Conservation (phyloP, 2,888 invertebrate genomes). For the Chaetoderma sp. region DNA sequence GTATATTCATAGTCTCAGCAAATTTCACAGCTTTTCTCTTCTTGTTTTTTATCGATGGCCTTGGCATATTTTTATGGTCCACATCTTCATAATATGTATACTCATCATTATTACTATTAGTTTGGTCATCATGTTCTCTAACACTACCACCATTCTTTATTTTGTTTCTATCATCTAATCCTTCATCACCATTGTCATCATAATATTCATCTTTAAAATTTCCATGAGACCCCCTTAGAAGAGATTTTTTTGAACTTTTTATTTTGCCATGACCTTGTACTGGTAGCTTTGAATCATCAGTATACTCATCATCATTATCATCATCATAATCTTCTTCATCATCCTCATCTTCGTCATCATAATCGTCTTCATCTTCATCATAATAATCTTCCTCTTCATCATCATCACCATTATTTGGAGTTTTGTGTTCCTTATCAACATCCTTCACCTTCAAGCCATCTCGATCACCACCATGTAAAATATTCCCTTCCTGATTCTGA, state of each 20-base stretch:
- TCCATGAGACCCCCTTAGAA: too few relatives aligned
- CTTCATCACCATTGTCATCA: constrained; percentile 36
- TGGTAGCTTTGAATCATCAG: too few relatives aligned
- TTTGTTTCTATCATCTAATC: constrained; percentile 29
- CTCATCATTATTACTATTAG: constrained; percentile 34
- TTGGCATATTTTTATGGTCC: constrained; percentile 40
- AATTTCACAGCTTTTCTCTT: constrained; percentile 27
- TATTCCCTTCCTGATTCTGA: constrained; percentile 27
- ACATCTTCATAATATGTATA: constrained; percentile 36
- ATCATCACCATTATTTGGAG: constrained; percentile 31
- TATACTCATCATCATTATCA: constrained; percentile 35
- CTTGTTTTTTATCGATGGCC: constrained; percentile 28
- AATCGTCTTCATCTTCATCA: constrained; percentile 39
- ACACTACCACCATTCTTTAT: constrained; percentile 30
- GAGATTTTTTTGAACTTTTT: too few relatives aligned
- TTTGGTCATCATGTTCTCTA: constrained; percentile 25
- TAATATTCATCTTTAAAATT: constrained; percentile 38
- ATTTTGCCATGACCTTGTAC: too few relatives aligned
- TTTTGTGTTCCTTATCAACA: constrained; percentile 40
- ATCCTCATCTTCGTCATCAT: constrained; percentile 37
- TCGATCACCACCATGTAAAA: constrained; percentile 36
- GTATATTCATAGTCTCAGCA: too few relatives aligned
- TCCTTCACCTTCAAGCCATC: constrained; percentile 41
- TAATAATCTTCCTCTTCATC: constrained; percentile 36
- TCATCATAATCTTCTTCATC: constrained; percentile 44